phyloP scores from a whole-genome alignment of 2,797 vertebrate genomes.

The Sebastes glaucus region DNA sequence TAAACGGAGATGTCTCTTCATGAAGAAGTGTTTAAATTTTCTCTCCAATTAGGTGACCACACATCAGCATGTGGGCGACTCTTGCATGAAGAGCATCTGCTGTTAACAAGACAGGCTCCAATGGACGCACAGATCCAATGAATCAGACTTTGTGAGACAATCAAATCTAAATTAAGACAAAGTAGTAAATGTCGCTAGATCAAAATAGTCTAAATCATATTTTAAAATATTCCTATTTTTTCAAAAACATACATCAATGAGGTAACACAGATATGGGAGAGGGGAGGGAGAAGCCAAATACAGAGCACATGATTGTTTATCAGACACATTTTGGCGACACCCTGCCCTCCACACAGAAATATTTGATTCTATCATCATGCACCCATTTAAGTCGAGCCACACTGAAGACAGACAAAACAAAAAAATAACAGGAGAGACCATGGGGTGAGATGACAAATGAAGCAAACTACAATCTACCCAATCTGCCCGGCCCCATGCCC shows the following conservation, averaged over 20 bases:
- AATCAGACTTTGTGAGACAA: conserved; percentile 44
- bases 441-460: conserved; percentile 72
- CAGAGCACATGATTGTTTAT: background rate
- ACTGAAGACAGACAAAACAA: conserved; percentile 33
- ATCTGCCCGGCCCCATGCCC: conserved; percentile 58
- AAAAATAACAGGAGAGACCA: conserved; percentile 53
- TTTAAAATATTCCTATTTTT: background rate
- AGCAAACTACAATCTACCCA: conserved; percentile 50
- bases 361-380: conserved; percentile 42
- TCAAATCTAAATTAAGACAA: conserved; percentile 34
- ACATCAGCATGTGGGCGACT: conserved; percentile 27
- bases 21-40: conserved; percentile 52
- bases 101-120: conserved; percentile 50
- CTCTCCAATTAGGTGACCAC: conserved; percentile 35
- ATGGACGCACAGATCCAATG: conserved; percentile 42
- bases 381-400: conserved; percentile 47
- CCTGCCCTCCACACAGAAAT: conserved; percentile 16
- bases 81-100: conserved; percentile 58
- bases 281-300: conserved; percentile 53
- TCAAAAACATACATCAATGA: conserved; percentile 3
- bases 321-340: conserved; percentile 28
- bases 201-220: conserved; percentile 5
- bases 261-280: conserved; percentile 17
- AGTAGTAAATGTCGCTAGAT: conserved; percentile 14
- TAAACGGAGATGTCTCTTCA: conserved; percentile 57